Evolutionary conservation across 1,140 invertebrate species (phyloP).

Genomic region (Microplitis demolitor): DNA sequence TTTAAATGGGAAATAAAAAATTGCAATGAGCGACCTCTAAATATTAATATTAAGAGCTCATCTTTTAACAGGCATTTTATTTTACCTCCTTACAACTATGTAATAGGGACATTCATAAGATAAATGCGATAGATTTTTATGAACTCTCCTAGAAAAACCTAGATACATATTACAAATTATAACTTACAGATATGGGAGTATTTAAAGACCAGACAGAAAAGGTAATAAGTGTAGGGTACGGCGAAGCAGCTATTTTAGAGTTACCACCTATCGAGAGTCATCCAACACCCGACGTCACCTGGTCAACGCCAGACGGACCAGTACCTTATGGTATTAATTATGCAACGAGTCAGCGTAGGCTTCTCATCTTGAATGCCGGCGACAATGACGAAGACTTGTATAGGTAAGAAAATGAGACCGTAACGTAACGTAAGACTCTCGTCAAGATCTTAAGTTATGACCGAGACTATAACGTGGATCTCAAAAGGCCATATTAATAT

Average conservation of each 20-base stretch:
- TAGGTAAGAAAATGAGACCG: constrained; percentile 59
- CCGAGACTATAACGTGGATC: background rate
- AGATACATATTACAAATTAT: background rate
- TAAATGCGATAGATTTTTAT: too few relatives aligned
- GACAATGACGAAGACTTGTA: constrained; percentile 75
- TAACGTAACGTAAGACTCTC: constrained; percentile 12
- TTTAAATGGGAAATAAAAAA: too few relatives aligned
- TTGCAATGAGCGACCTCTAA: too few relatives aligned
- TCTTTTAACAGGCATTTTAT: background rate
- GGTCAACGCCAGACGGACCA: constrained; percentile 76
- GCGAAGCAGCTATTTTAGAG: constrained; percentile 79
- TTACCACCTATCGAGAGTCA: constrained; percentile 82
- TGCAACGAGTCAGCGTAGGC: constrained; percentile 69
- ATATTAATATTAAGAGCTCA: too few relatives aligned
- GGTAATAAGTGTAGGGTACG: constrained; percentile 72
- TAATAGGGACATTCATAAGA: too few relatives aligned
- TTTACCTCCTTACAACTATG: background rate
- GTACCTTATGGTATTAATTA: constrained; percentile 82
- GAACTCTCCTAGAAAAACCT: too few relatives aligned
- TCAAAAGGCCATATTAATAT: background rate
- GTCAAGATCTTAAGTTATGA: background rate
- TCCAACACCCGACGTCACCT: constrained; percentile 80
- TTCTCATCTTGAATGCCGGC: constrained; percentile 80
- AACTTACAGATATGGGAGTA: constrained; percentile 77
- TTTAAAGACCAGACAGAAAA: constrained; percentile 75